A percentile compares a stretch with the other conserved stretches of the same genome.
Evolutionary conservation across 1,140 invertebrate genomes (phyloP).

Genomic region (Pseudomyrmex flavicornis): DNA sequence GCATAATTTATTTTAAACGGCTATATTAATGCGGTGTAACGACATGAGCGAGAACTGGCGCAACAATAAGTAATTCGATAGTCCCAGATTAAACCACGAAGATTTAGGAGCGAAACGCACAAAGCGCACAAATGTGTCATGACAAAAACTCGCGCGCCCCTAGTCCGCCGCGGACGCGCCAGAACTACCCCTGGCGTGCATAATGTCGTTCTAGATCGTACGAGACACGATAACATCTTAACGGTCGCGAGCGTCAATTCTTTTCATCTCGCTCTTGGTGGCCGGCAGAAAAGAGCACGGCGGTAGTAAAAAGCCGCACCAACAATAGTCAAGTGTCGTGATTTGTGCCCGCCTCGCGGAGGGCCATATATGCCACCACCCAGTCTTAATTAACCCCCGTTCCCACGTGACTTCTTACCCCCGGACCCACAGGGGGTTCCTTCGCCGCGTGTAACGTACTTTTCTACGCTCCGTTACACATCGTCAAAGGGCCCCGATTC

Average conservation of each 20-base stretch:
- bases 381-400: slow-evolving; percentile 74
- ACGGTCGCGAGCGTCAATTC: slow-evolving; percentile 62
- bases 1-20: slow-evolving; percentile 31
- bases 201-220: slow-evolving; percentile 68
- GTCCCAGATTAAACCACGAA: slow-evolving; percentile 67
- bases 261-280: slow-evolving; percentile 46
- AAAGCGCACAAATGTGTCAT: slow-evolving; percentile 53
- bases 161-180: slow-evolving; percentile 29
- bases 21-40: slow-evolving; percentile 34
- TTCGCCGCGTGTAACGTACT: slow-evolving; percentile 68
- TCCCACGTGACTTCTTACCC: slow-evolving; percentile 75
- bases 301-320: slow-evolving; percentile 70
- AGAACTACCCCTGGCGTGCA: slow-evolving; percentile 60
- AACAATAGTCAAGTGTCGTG: slow-evolving; percentile 75
- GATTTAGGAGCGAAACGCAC: slow-evolving; percentile 46
- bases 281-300: slow-evolving; percentile 43
- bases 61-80: slow-evolving; percentile 68
- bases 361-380: slow-evolving; percentile 61
- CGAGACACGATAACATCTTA: slow-evolving; percentile 73
- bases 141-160: slow-evolving; percentile 58
- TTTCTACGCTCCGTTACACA: slow-evolving; percentile 67
- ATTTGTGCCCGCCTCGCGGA: slow-evolving; percentile 67
- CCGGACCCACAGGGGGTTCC: slow-evolving; percentile 41
- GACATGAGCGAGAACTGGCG: slow-evolving; percentile 55
- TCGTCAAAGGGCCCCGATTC: slow-evolving; percentile 48